Evolutionary conservation across 2,888 invertebrate species (phyloP), one percentile per base, ranked within the genome.

Genomic region (Mesorhabditis spiculigera): DNA sequence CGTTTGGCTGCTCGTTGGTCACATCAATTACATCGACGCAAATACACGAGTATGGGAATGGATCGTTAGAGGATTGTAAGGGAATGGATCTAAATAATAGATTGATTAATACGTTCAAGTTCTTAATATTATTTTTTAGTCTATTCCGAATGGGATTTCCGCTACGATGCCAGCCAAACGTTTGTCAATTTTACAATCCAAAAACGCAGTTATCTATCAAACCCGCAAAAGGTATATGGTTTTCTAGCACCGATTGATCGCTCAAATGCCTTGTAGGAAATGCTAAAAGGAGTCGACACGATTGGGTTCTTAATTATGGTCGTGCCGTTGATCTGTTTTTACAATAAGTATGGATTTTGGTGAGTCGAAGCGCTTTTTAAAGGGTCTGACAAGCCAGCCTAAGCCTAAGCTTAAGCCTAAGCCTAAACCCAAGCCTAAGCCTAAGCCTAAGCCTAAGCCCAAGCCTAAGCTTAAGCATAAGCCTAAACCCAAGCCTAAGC

Each of bases 281-380:
- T 50, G 58, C 58, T 50, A 3, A 50, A 50, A 50, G n/a, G 10
- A 13, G 58, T 50, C n/a, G 58, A 50, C 58, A 13, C 58, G n/a
- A 50, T 50, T n/a, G 58, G 58, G 8, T 50, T 50, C 58, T n/a
- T 50, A n/a, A 50, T 50, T n/a, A 10, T 50, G 10, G 10, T 50
- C n/a, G 58, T 50, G 58, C 58, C 58, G 58, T 50, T 50, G 58
- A 50, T 50, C 58, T 50, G 58, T n/a, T 50, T 50, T n/a, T 50
- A 50, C 3, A 50, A 50, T 50, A 50, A 50, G n/a, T 50, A 13
- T 50, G 58, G 58, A 50, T 50, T 50, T 50, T 50, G 58, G 58
- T 50, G 58, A n/a, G 58, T 50, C 10, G 8, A 13, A 50, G 50
- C 8, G 50, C 50, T 10, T 50, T 28, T 28, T 28, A 28, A 28